Base-by-base conservation (phyloP, 2,888 invertebrate species). In the Eupelmus urozonus region DNA sequence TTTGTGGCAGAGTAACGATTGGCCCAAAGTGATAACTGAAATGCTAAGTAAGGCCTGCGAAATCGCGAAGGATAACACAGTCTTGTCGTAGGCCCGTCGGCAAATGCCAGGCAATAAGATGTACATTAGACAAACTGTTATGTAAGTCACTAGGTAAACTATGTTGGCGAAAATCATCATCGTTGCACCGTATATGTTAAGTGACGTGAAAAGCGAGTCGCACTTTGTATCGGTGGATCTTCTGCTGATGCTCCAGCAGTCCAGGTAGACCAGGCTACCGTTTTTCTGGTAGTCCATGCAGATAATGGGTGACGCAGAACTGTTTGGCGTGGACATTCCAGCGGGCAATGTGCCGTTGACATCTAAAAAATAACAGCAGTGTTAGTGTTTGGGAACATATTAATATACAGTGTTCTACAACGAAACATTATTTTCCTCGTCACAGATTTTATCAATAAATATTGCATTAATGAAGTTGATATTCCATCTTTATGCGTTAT, bases 101-200 rank as follows among this genome's bases (percentile, higher is more conserved):
- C 82, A 82, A 13, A 85, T 75, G 1, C 84, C 81, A 0, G 84
- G 82, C 4, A 85, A 70, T 5, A 76, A 18, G 4, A 82, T 60
- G 65, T 84, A 88, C 18, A 86, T 65, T 1, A 84, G 7, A 2
- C 84, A 81, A 0, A 87, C 85, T 3, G 84, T 45, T 9, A 83
- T 5, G 45, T 87, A 87, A 0, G 85, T 85, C 16, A 86, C 63
- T 13, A 86, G 81, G 76, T 88, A 87, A n/a, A 87, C 76, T 9
- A 83, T 80, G 51, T 86, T 87, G 0, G 87, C 87, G 45, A 86
- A 84, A 23, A 85, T 76, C 3, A 87, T 83, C 5, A 86, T 85
- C 16, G 78, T 81, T 0, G 85, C 87, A 9, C 88, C 87, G 85
- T 86, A 88, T 29, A 85, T 86, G 27, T 82, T 76, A 5, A 87